Evolutionary conservation across 1,140 invertebrate species (phyloP), one percentile per base, ranked within the genome.

Genomic region (Neelides sp.): DNA sequence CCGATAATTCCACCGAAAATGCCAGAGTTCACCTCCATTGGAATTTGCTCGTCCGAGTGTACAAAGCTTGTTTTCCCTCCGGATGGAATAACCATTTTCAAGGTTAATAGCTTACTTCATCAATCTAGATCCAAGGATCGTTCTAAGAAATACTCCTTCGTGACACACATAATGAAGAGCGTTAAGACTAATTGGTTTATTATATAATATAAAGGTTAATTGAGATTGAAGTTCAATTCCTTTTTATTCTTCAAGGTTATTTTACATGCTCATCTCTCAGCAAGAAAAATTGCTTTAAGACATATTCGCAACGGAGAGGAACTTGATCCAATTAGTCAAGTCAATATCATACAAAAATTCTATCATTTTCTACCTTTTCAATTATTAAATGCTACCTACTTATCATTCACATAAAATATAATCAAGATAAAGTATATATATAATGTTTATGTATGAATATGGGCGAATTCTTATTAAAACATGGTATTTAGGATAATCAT

Each of bases 1-100:
- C 82, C 90, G 62, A 73, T 89, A 1, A 78, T 92, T 22, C 87
- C 86, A 1, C 83, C 85, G 0, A 70, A 73, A 41, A 79, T 84
- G 61, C 69, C 71, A 19, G 73, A 77, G 35, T 85, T 82, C 60
- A 76, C 75, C 26, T 82, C 80, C 10, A 78, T 79, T 2, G 87
- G 86, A 17, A 82, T 84, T 42, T 92, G 88, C 64, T 79, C 79
- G 42, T 70, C 77, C 0, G 76, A 79, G 17, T 93, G 88, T 64
- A 89, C 85, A 4, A 74, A 78, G 51, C 72, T 74, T 63, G 82
- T 85, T 15, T 22, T 54, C 1, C 52, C 52, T 17, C 30, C 27
- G 13, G 45, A 43, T 15, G 52, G 52, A 22, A 48, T 49, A 12
- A 45, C 30, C 4, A 36, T 50, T 1, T n/a, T n/a, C n/a, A n/a